Percentiles rank a stretch among this genome's conserved stretches.
phyloP scores from a whole-genome alignment of 1,140 invertebrate genomes.

The Proales similis region DNA sequence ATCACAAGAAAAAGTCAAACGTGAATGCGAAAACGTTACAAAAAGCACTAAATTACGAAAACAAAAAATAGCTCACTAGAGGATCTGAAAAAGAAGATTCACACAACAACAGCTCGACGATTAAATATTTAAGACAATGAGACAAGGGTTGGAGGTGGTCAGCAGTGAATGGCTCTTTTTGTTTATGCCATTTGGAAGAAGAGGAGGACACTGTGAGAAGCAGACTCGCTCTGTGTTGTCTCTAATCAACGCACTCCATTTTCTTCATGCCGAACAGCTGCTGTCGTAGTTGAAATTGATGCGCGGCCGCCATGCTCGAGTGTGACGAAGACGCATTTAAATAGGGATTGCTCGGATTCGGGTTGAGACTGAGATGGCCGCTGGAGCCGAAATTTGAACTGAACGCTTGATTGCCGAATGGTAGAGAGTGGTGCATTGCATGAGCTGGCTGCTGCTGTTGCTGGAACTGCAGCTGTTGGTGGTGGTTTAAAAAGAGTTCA shows the following conservation, averaged over 20 bases:
- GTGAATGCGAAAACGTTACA: too few species aligned
- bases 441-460: constrained; percentile 23
- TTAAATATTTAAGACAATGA: too few species aligned
- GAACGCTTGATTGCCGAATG: constrained; percentile 6
- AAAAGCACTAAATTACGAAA: too few species aligned
- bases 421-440: not conserved
- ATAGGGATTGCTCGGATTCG: constrained; percentile 8
- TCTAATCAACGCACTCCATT: constrained; percentile 37
- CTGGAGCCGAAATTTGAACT: not conserved
- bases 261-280: constrained; percentile 27
- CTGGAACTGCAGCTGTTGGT: constrained; percentile 8
- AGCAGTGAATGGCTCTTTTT: too few species aligned
- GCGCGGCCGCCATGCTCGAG: constrained; percentile 5
- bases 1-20: too few species aligned
- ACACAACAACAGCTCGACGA: too few species aligned
- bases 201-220: too few species aligned
- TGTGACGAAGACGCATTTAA: constrained; percentile 30
- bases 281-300: constrained; percentile 35
- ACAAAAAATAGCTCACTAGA: too few species aligned
- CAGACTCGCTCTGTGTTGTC: too few species aligned
- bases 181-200: too few species aligned
- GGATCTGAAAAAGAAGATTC: too few species aligned
- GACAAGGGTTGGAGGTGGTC: too few species aligned
- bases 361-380: constrained; percentile 1
- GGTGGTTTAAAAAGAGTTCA: constrained; percentile 18